A percentile compares a stretch with the other conserved stretches of the same genome.
Evolutionary conservation across 2,888 invertebrate species (phyloP).

Genomic region (Lamellibrachia satsuma): DNA sequence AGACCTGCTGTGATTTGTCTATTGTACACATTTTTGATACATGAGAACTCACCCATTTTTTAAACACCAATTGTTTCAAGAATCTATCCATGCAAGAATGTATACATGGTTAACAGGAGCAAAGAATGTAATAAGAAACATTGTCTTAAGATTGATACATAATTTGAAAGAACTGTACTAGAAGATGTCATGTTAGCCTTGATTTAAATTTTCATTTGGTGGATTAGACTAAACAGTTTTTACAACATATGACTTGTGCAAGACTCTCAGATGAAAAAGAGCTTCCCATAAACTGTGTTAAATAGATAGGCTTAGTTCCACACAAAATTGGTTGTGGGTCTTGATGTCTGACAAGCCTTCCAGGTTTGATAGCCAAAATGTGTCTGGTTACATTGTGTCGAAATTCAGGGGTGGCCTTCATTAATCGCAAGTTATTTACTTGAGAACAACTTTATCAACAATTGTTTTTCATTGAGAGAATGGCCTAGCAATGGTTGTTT

Average conservation of each 20-base stretch:
- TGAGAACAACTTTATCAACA: not conserved
- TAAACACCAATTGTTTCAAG: not conserved
- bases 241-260: no score
- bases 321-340: not conserved
- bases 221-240: no score
- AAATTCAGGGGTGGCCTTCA: not conserved
- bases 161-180: no score
- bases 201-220: no score
- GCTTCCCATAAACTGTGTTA: no score
- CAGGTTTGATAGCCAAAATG: not conserved
- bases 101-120: no score
- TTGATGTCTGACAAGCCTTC: not conserved
- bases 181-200: no score
- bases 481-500: not conserved
- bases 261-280: no score
- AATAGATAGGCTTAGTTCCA: no score
- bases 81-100: not conserved
- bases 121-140: no score
- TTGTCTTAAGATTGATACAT: no score
- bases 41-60: not conserved
- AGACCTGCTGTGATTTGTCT: not conserved
- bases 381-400: not conserved
- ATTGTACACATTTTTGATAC: not conserved
- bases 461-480: not conserved
- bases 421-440: not conserved